Conservation (phyloP, 2,113 vertebrate species). For the Mesocricetus auratus region DNA sequence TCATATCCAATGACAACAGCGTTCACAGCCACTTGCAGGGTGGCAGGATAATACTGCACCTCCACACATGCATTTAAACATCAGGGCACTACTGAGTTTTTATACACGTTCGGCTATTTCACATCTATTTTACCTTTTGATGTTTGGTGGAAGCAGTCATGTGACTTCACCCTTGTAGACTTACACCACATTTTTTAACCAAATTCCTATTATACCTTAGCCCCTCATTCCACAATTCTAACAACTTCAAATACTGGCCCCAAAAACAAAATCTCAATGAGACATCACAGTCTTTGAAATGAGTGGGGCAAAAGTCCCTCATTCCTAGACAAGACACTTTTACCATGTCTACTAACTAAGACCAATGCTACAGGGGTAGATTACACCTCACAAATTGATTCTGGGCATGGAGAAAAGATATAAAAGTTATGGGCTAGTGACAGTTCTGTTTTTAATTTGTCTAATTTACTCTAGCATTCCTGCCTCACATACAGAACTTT, state of each 20-base stretch:
- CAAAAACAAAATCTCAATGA: slow-evolving; percentile 46
- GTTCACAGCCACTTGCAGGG: neutral
- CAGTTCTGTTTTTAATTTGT: neutral
- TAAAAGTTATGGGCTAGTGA: neutral
- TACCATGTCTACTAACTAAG: neutral
- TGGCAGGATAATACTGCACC: neutral
- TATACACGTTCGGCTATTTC: neutral
- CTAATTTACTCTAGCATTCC: neutral
- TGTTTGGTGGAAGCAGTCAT: neutral
- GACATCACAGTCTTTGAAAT: neutral
- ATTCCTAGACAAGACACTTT: neutral
- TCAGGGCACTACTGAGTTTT: neutral
- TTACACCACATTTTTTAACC: neutral
- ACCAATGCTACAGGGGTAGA: neutral
- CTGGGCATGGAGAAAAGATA: slow-evolving; percentile 3
- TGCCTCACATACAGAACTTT: neutral
- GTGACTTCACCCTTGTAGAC: neutral
- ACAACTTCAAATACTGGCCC: neutral
- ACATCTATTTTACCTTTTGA: neutral
- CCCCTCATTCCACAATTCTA: neutral
- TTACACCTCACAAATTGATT: neutral
- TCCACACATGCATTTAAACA: neutral
- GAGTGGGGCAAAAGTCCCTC: neutral
- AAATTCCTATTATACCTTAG: neutral
- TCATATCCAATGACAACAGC: neutral